Evolutionary conservation across 2,888 invertebrate genomes (phyloP).

Genomic region (Chromoteleia sp.): DNA sequence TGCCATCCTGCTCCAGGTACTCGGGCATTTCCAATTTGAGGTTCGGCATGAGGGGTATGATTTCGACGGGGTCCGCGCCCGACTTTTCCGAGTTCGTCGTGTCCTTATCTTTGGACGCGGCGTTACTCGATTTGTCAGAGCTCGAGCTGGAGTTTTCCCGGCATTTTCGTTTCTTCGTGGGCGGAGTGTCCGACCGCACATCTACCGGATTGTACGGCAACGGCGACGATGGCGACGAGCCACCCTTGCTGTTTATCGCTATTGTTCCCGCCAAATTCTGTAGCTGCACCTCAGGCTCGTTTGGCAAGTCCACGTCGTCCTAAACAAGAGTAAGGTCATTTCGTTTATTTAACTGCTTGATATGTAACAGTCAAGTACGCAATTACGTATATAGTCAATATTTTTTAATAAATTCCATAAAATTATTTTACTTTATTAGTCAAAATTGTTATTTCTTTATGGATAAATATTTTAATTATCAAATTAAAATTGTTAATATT

Average conservation of each 20-base stretch:
- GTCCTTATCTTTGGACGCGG: constrained; percentile 78
- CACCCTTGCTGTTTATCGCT: constrained; percentile 79
- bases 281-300: constrained; percentile 83
- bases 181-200: constrained; percentile 79
- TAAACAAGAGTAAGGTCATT: too few relatives aligned
- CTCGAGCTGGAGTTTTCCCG: constrained; percentile 79
- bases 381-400: too few relatives aligned
- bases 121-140: constrained; percentile 78
- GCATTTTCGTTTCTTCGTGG: constrained; percentile 82
- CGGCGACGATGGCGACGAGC: constrained; percentile 81
- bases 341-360: too few relatives aligned
- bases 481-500: too few relatives aligned
- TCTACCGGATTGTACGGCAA: constrained; percentile 80
- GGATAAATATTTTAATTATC: too few relatives aligned
- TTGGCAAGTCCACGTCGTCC: constrained; percentile 83
- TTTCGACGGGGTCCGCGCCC: constrained; percentile 82
- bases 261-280: constrained; percentile 80
- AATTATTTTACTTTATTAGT: too few relatives aligned
- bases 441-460: too few relatives aligned
- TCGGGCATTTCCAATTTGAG: constrained; percentile 87
- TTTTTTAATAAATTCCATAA: too few relatives aligned
- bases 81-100: constrained; percentile 78
- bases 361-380: too few relatives aligned
- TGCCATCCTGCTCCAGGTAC: constrained; percentile 85
- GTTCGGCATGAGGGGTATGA: constrained; percentile 85